These are phyloP conservation scores for Echinometra lucunter DNA, from an alignment of 53 echinoderm and acorn worm species.

Conservation along the genomic window DNA sequence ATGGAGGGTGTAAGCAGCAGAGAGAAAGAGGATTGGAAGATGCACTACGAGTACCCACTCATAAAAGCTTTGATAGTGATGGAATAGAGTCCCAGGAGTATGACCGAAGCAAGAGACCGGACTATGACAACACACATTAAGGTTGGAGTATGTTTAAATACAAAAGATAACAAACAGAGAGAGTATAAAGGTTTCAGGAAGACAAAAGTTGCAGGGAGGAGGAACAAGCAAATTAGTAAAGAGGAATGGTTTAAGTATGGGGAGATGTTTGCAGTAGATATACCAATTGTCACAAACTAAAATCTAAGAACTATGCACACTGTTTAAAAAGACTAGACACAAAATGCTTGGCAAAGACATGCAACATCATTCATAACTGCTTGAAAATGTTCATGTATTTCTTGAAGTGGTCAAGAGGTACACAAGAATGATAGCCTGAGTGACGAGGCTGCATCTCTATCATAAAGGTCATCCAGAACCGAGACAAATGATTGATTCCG, in stretches of 20 bases:
- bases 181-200: background rate
- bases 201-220: background rate
- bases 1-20: background rate
- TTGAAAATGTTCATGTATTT: background rate
- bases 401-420: background rate
- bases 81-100: background rate
- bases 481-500: conserved; percentile 50
- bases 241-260: background rate
- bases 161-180: background rate
- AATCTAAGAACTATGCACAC: no score
- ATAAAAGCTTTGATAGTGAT: background rate
- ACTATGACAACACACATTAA: background rate
- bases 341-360: background rate
- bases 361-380: background rate
- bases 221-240: background rate
- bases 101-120: background rate
- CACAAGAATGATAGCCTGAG: background rate
- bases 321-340: background rate
- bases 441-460: background rate
- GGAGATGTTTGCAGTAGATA: background rate
- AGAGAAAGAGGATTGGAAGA: background rate
- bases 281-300: no score
- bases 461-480: conserved; percentile 28
- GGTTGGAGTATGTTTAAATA: conserved; percentile 11
- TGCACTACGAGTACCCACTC: background rate